phyloP scores from a whole-genome alignment of 2,888 invertebrate genomes.

The Mimas tiliae region DNA sequence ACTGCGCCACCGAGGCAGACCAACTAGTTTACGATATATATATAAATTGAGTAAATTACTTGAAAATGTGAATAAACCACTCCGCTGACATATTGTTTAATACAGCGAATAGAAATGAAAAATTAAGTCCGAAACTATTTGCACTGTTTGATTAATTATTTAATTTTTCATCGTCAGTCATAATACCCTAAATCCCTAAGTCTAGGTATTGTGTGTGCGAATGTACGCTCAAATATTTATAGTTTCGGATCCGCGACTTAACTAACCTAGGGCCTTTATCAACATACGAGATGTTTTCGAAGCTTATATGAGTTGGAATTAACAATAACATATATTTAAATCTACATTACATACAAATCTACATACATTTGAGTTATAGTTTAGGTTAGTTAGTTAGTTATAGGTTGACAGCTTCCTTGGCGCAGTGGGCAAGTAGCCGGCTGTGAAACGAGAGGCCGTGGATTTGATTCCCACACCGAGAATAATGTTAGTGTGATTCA shows the following conservation, averaged over 20 bases:
- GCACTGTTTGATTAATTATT: constrained; percentile 12
- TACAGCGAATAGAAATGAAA: constrained; percentile 8
- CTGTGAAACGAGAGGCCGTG: too few species aligned
- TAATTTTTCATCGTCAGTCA: background rate
- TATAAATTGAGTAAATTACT: background rate
- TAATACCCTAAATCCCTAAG: constrained; percentile 6
- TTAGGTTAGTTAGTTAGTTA: too few species aligned
- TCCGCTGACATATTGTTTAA: background rate
- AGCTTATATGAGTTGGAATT: background rate
- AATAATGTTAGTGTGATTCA: too few species aligned
- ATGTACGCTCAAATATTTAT: background rate
- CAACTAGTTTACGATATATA: background rate
- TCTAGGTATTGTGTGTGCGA: background rate
- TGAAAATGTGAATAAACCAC: constrained; percentile 7
- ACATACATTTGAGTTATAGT: too few species aligned
- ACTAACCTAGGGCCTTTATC: constrained; percentile 7
- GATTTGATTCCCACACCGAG: too few species aligned
- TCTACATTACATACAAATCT: too few species aligned
- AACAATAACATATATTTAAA: background rate
- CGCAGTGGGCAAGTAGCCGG: too few species aligned
- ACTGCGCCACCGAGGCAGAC: too few species aligned
- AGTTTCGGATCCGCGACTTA: background rate
- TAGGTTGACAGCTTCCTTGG: too few species aligned
- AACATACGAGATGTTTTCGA: constrained; percentile 49
- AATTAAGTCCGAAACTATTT: constrained; percentile 11